A percentile compares a stretch with the other conserved stretches of the same genome.
Evolutionary conservation across 2,113 vertebrate species (phyloP).

Genomic region (Rhinogobius similis): DNA sequence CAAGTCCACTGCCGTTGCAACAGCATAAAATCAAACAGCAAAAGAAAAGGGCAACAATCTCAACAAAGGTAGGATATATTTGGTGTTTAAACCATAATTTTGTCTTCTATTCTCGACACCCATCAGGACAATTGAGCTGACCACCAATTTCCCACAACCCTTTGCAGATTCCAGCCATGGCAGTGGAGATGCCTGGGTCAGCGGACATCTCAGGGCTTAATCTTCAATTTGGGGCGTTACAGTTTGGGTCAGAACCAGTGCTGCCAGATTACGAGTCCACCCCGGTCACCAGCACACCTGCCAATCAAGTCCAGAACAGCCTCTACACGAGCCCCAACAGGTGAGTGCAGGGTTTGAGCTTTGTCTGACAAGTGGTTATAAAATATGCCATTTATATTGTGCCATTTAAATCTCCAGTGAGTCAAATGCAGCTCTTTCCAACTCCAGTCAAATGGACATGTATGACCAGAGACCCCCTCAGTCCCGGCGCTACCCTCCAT

Average conservation of each 20-base stretch:
- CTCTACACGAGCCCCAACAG: conserved; percentile 91
- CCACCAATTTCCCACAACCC: neutral
- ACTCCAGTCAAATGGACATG: conserved; percentile 87
- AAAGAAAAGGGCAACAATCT: conserved; percentile 92
- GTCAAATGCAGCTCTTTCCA: conserved; percentile 86
- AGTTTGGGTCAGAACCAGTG: conserved; percentile 96
- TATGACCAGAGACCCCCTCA: conserved; percentile 94
- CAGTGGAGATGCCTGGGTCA: conserved; percentile 96
- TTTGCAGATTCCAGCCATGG: conserved; percentile 90
- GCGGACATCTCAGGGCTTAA: conserved; percentile 93
- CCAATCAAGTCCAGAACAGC: conserved; percentile 85
- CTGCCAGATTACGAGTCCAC: conserved; percentile 88
- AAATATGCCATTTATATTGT: too few relatives aligned
- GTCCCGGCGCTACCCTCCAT: conserved; percentile 88
- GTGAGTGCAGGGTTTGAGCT: conserved; percentile 67
- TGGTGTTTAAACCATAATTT: too few relatives aligned
- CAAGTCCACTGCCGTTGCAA: conserved; percentile 94
- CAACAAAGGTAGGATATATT: conserved; percentile 83
- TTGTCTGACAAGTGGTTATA: neutral
- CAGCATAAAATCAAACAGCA: conserved; percentile 97
- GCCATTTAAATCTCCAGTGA: conserved; percentile 79
- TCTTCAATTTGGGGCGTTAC: conserved; percentile 94
- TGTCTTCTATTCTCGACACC: neutral
- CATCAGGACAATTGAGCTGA: neutral
- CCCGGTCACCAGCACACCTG: conserved; percentile 79